phyloP scores from a whole-genome alignment of 64 coral and sea anemone genomes.

The Stichodactyla helianthus region DNA sequence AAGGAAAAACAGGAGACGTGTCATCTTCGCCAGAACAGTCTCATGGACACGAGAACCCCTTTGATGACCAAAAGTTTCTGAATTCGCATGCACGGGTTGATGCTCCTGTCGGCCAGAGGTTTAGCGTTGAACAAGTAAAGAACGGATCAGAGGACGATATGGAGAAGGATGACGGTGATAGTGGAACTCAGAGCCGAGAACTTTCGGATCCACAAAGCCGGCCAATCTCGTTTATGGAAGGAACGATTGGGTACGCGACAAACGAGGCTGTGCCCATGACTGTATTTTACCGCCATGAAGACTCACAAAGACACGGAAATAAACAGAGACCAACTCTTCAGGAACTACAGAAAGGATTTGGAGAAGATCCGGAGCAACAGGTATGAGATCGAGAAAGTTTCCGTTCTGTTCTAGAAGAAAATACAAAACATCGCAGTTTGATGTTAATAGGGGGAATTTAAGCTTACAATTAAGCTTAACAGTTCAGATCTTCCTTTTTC shows the following conservation, averaged over 20 bases:
- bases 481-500: too few species aligned
- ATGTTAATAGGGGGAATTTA: background rate
- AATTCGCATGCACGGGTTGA: background rate
- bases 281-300: constrained; percentile 80
- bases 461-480: too few species aligned
- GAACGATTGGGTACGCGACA: constrained; percentile 53
- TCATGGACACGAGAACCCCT: constrained; percentile 7
- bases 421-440: background rate
- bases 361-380: constrained; percentile 46
- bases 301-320: constrained; percentile 42
- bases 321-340: constrained; percentile 70
- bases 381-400: background rate
- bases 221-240: background rate
- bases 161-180: background rate
- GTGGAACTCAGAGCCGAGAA: constrained; percentile 1
- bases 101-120: background rate
- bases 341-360: constrained; percentile 77
- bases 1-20: background rate
- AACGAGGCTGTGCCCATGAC: constrained; percentile 92
- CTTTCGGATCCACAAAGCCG: background rate
- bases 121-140: constrained; percentile 15
- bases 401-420: background rate
- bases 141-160: background rate
- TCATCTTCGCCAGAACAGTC: background rate
- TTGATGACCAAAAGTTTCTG: background rate